These are phyloP conservation scores for Sternarchorhynchus goeldii DNA, from an alignment of 2,797 vertebrate species.

Conservation along the genomic window DNA sequence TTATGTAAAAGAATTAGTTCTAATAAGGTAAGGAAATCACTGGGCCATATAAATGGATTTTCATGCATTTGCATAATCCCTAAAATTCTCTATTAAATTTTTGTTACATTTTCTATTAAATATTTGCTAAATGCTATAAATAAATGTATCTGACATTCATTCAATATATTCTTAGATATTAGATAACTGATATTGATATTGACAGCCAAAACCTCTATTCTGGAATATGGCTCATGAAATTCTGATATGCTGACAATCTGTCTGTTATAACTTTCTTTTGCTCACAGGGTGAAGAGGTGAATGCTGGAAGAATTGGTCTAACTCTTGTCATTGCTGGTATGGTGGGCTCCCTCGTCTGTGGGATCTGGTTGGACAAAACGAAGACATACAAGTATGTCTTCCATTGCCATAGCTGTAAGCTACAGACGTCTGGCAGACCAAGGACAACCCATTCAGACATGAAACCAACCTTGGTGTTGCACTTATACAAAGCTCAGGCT, in stretches of 20 bases:
- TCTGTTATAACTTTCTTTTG: slow-evolving; percentile 39
- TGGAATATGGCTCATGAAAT: neutral
- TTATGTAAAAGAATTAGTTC: neutral
- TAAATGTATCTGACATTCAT: neutral
- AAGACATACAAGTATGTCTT: slow-evolving; percentile 52
- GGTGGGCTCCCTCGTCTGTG: slow-evolving; percentile 88
- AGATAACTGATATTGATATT: neutral
- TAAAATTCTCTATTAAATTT: neutral
- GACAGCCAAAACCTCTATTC: too few species aligned
- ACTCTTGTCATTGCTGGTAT: slow-evolving; percentile 91
- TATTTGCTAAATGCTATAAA: neutral
- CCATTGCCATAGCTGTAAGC: neutral
- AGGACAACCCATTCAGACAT: neutral
- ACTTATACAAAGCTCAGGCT: neutral
- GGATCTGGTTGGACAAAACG: slow-evolving; percentile 94
- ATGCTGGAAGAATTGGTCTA: slow-evolving; percentile 94
- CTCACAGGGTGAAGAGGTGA: slow-evolving; percentile 88
- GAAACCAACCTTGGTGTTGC: neutral
- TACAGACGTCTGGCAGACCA: neutral
- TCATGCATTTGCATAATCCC: neutral
- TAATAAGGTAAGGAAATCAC: neutral
- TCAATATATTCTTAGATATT: neutral
- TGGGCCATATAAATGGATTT: neutral
- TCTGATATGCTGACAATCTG: neutral
- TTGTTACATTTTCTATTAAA: neutral